phyloP scores from a whole-genome alignment of 1,140 invertebrate species.

The Pentalonia nigronervosa region DNA sequence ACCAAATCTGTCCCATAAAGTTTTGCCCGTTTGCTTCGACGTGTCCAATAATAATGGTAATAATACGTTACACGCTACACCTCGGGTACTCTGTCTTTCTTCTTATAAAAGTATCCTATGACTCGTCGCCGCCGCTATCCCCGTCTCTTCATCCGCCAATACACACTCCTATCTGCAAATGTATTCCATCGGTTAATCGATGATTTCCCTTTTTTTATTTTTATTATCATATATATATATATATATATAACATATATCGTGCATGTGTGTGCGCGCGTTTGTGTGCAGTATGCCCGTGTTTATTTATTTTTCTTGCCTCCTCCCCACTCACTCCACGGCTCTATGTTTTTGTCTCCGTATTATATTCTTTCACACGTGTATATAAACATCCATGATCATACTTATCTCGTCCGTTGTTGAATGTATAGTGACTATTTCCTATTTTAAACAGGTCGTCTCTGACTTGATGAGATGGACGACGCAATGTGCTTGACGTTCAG shows the following conservation, averaged over 20 bases:
- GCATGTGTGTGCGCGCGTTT: background rate
- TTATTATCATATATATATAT: background rate
- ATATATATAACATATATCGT: background rate
- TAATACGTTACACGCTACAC: constrained; percentile 32
- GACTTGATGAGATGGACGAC: background rate
- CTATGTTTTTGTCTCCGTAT: background rate
- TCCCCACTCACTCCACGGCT: too few relatives aligned
- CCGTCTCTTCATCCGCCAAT: too few relatives aligned
- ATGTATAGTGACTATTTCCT: background rate
- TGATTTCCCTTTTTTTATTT: constrained; percentile 21
- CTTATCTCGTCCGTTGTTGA: background rate
- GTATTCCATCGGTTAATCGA: constrained; percentile 32
- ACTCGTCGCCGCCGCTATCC: background rate
- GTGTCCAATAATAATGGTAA: constrained; percentile 34
- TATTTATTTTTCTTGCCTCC: background rate
- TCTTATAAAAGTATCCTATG: background rate
- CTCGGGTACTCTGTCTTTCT: constrained; percentile 11
- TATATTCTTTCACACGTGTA: background rate
- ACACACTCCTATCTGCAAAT: background rate
- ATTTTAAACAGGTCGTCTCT: background rate
- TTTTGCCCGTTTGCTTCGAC: background rate
- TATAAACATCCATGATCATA: background rate
- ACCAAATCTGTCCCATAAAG: constrained; percentile 34
- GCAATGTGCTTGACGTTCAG: background rate
- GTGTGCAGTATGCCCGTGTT: background rate